Percentiles rank a stretch among this genome's conserved stretches.
These are phyloP conservation scores for Drosophila sechellia DNA, from an alignment of 1,140 invertebrate genomes.

Conservation along the genomic window DNA sequence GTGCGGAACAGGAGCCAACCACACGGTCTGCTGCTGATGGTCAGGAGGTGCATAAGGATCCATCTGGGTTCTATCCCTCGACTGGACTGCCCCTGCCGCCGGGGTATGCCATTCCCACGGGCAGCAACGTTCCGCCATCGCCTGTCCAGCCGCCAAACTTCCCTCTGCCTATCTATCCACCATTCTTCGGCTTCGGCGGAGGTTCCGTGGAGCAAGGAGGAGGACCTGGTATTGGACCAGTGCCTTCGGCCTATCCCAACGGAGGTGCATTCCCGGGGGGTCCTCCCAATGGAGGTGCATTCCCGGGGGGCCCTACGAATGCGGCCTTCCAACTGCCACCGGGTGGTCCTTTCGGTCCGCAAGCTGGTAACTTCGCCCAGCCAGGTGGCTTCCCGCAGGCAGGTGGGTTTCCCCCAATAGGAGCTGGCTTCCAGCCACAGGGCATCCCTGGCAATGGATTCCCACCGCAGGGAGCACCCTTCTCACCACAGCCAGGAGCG, in stretches of 20 bases:
- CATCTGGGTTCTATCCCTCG: conserved; percentile 46
- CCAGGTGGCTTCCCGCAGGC: neutral
- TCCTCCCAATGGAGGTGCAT: conserved; percentile 3
- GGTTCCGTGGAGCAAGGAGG: conserved; percentile 12
- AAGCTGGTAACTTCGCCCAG: neutral
- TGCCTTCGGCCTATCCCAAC: conserved; percentile 49
- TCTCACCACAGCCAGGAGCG: neutral
- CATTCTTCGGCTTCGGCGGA: conserved; percentile 63
- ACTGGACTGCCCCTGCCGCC: conserved; percentile 47
- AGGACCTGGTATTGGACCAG: conserved; percentile 14
- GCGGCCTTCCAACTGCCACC: conserved; percentile 21
- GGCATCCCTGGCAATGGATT: neutral
- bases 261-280: conserved; percentile 11
- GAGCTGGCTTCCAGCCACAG: neutral
- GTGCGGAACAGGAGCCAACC: neutral
- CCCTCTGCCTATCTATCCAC: conserved; percentile 69
- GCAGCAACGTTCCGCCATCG: conserved; percentile 41
- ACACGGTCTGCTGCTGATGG: neutral
- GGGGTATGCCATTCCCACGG: conserved; percentile 60
- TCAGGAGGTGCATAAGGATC: conserved; percentile 35
- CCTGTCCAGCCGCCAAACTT: conserved; percentile 59
- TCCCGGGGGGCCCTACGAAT: conserved; percentile 7
- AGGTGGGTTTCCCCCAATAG: conserved; percentile 1
- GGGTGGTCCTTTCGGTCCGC: neutral
- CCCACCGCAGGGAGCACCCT: neutral